Conservation (phyloP, 2,113 vertebrate species). For the Penelope pileata region DNA sequence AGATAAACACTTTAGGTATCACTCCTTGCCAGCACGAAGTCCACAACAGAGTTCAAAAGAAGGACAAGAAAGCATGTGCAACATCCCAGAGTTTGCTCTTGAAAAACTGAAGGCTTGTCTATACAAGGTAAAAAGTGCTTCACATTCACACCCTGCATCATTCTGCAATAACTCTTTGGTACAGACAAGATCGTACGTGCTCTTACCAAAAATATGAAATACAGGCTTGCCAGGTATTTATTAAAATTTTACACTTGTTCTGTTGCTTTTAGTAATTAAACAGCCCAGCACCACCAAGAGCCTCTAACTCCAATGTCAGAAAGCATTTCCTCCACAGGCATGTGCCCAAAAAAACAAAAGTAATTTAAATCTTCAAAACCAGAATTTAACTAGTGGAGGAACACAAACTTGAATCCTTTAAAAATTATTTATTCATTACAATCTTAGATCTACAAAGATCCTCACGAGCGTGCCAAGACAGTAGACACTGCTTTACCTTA, state of each 20-base stretch:
- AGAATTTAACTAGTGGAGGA: background rate
- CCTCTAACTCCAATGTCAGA: background rate
- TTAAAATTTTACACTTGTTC: slow-evolving; percentile 35
- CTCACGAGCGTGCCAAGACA: background rate
- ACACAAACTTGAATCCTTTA: background rate
- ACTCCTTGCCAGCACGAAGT: accelerated
- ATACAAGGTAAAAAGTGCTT: background rate
- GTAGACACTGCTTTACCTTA: background rate
- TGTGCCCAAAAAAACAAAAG: background rate
- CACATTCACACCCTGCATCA: background rate
- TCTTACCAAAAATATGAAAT: slow-evolving; percentile 48
- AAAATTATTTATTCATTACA: background rate
- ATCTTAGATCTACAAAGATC: background rate
- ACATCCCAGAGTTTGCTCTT: background rate
- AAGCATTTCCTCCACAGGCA: background rate
- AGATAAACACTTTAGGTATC: accelerated
- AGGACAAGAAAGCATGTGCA: background rate
- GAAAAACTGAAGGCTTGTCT: background rate
- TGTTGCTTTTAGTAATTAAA: slow-evolving; percentile 27
- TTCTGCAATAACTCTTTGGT: background rate
- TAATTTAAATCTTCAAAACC: background rate
- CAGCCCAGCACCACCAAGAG: background rate
- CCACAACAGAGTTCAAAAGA: background rate
- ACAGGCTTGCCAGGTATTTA: slow-evolving; percentile 27
- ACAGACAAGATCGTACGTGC: slow-evolving; percentile 23